A percentile compares a stretch with the other conserved stretches of the same genome.
These are phyloP conservation scores for Anoplius nigerrimus DNA, from an alignment of 2,888 invertebrate genomes.

Conservation along the genomic window DNA sequence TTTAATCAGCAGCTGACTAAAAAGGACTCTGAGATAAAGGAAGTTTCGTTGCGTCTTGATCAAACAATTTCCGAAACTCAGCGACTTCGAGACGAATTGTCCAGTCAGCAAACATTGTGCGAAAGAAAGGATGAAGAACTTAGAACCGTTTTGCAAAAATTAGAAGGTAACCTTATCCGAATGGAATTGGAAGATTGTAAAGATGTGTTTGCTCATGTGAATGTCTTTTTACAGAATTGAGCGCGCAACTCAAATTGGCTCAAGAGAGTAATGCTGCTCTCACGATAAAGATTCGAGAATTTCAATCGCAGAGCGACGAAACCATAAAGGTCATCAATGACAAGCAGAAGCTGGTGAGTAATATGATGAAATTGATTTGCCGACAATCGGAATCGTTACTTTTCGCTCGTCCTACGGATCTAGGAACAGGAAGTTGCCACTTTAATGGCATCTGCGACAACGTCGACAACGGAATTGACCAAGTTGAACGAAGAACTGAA, in stretches of 20 bases:
- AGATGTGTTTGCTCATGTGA: neutral
- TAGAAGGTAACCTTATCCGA: conserved; percentile 54
- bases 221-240: conserved; percentile 73
- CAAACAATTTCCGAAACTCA: conserved; percentile 76
- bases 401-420: conserved; percentile 8
- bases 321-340: conserved; percentile 57
- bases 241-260: conserved; percentile 77
- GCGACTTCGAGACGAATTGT: conserved; percentile 77
- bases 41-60: conserved; percentile 76
- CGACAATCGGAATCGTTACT: neutral
- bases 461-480: conserved; percentile 79
- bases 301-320: conserved; percentile 77
- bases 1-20: conserved; percentile 76
- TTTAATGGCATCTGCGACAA: conserved; percentile 78
- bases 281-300: conserved; percentile 73
- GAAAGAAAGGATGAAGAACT: conserved; percentile 75
- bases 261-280: conserved; percentile 78
- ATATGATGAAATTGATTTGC: neutral
- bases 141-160: conserved; percentile 68
- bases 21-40: conserved; percentile 77
- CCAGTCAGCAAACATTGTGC: conserved; percentile 74
- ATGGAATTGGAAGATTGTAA: neutral
- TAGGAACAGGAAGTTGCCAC: conserved; percentile 75
- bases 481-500: conserved; percentile 78
- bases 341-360: conserved; percentile 68